Percentiles rank a stretch among this genome's conserved stretches.
phyloP scores from a whole-genome alignment of 2,113 vertebrate species.

The Carlito syrichta region DNA sequence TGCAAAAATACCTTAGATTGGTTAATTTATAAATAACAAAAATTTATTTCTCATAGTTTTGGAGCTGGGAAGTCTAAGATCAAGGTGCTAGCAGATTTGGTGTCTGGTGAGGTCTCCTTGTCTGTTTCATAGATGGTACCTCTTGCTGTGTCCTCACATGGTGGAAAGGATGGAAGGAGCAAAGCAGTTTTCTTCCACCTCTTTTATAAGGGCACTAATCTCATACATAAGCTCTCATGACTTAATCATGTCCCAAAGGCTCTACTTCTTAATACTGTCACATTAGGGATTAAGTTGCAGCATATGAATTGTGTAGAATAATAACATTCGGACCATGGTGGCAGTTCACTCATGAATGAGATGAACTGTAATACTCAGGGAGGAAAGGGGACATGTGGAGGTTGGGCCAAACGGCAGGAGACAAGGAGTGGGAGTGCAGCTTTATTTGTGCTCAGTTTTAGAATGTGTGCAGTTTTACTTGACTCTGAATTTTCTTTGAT shows the following conservation, averaged over 20 bases:
- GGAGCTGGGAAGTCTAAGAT: neutral
- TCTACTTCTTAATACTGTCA: neutral
- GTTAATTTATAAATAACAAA: neutral
- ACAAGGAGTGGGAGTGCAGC: no score
- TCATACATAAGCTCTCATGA: neutral
- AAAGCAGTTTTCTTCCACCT: neutral
- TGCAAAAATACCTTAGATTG: neutral
- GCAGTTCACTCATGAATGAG: neutral
- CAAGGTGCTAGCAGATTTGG: neutral
- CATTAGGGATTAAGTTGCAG: neutral
- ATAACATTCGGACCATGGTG: neutral
- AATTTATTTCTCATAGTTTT: neutral
- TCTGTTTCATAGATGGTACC: neutral
- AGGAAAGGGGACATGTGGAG: neutral
- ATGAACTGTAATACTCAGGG: neutral
- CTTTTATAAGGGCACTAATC: neutral
- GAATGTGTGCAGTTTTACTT: neutral
- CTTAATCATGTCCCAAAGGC: neutral
- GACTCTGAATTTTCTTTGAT: conserved; percentile 5
- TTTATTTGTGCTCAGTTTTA: neutral
- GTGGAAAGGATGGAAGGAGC: neutral
- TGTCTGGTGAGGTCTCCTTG: neutral
- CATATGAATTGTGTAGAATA: neutral
- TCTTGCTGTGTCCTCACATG: neutral
- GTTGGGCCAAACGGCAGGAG: neutral